phyloP scores from a whole-genome alignment of 2,888 invertebrate species.

The Toxonevra muliebris region DNA sequence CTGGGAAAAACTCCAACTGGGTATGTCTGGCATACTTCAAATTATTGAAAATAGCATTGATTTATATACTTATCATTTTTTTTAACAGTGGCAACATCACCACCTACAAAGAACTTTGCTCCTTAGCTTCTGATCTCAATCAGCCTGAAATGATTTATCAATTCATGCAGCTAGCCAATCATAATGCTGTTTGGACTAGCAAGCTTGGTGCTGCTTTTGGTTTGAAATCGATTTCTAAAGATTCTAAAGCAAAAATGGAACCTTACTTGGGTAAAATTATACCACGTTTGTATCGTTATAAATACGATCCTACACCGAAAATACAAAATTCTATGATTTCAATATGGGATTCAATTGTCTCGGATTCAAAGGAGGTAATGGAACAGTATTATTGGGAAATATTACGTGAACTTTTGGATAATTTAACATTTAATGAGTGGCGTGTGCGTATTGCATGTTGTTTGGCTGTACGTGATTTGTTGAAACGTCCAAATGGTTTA shows the following conservation, averaged over 20 bases:
- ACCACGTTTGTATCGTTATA: conserved; percentile 82
- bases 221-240: conserved; percentile 84
- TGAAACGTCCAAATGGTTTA: conserved; percentile 70
- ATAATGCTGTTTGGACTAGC: conserved; percentile 94
- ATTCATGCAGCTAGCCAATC: conserved; percentile 95
- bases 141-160: conserved; percentile 95
- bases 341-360: conserved; percentile 92
- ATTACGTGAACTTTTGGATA: conserved; percentile 79
- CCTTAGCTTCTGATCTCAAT: conserved; percentile 91
- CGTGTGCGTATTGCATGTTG: conserved; percentile 92
- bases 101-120: conserved; percentile 94
- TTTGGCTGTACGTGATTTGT: conserved; percentile 83
- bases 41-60: neutral
- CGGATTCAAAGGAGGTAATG: conserved; percentile 84
- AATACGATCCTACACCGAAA: conserved; percentile 92
- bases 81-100: conserved; percentile 80
- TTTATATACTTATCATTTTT: neutral
- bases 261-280: conserved; percentile 86
- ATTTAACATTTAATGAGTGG: conserved; percentile 87
- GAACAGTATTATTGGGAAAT: conserved; percentile 65
- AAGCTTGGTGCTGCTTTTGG: conserved; percentile 92
- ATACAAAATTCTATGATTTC: conserved; percentile 93
- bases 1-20: conserved; percentile 87
- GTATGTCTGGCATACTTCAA: conserved; percentile 65
- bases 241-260: conserved; percentile 84